phyloP scores from a whole-genome alignment of 2,888 invertebrate species.

The Agapostemon virescens region DNA sequence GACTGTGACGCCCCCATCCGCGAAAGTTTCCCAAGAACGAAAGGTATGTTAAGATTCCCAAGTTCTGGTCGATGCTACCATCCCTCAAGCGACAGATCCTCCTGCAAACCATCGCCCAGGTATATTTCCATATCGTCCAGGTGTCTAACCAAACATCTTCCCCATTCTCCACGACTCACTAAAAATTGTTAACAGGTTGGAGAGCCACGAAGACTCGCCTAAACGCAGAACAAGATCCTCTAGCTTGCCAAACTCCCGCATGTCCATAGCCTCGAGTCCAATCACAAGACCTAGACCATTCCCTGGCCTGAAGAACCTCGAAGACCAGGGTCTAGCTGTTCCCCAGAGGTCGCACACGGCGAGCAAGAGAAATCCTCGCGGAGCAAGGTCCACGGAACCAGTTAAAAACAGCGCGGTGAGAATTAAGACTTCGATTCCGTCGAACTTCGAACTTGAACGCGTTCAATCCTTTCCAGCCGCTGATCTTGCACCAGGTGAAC shows the following conservation, averaged over 20 bases:
- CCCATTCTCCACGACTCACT: too few relatives aligned
- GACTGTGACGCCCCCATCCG: constrained; percentile 57
- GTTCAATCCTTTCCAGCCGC: constrained; percentile 61
- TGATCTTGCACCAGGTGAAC: constrained; percentile 73
- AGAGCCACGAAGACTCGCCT: constrained; percentile 26
- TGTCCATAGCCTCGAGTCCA: constrained; percentile 37
- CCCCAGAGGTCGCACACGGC: neutral
- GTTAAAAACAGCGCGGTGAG: constrained; percentile 62
- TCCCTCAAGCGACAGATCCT: constrained; percentile 66
- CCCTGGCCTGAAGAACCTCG: constrained; percentile 45
- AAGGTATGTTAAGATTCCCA: constrained; percentile 43
- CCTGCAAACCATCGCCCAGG: constrained; percentile 65
- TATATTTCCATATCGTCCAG: constrained; percentile 24
- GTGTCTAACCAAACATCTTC: too few relatives aligned
- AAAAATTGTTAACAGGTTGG: too few relatives aligned
- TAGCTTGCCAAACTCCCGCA: constrained; percentile 61
- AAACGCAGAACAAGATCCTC: constrained; percentile 70
- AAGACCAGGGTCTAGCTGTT: constrained; percentile 26
- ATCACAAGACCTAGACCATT: constrained; percentile 55
- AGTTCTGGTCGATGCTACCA: constrained; percentile 61
- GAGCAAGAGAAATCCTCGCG: constrained; percentile 39
- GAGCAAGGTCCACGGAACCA: constrained; percentile 61
- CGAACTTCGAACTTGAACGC: too few relatives aligned
- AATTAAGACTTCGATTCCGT: neutral
- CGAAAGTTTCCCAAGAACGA: constrained; percentile 46